Percentiles rank a stretch among this genome's conserved stretches.
Conservation (phyloP, 2,888 invertebrate species). For the Abrostola triplasia region DNA sequence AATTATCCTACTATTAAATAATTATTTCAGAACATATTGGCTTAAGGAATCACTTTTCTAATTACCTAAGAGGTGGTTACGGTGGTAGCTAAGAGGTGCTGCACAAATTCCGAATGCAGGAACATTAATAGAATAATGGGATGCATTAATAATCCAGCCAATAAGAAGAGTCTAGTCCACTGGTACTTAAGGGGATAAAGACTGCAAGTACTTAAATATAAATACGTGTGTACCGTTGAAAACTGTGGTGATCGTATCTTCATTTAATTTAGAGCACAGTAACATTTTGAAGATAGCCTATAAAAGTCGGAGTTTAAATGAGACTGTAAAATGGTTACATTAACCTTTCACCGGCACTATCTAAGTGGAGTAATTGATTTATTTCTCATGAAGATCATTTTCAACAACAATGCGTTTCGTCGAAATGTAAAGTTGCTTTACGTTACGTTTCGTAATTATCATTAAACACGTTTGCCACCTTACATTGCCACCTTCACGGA, state of each 20-base stretch:
- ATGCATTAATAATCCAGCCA: slow-evolving; percentile 39
- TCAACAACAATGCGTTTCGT: slow-evolving; percentile 41
- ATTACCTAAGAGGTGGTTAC: slow-evolving; percentile 20
- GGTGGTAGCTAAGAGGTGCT: slow-evolving; percentile 22
- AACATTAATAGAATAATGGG: slow-evolving; percentile 48
- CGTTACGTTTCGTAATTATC: slow-evolving; percentile 7
- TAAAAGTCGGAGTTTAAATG: slow-evolving; percentile 75
- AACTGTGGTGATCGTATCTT: slow-evolving; percentile 63
- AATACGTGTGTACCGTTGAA: slow-evolving; percentile 47
- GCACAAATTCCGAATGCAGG: slow-evolving; percentile 30
- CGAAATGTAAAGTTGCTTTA: slow-evolving; percentile 29
- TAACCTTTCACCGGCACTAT: slow-evolving; percentile 80
- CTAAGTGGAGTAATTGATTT: slow-evolving; percentile 77
- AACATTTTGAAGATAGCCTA: slow-evolving; percentile 67
- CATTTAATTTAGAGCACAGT: slow-evolving; percentile 80
- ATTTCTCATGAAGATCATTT: slow-evolving; percentile 65
- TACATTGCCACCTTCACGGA: slow-evolving; percentile 13
- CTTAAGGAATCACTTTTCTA: slow-evolving; percentile 19
- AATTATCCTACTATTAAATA: background rate
- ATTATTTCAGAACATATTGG: background rate
- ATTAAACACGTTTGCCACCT: slow-evolving; percentile 27
- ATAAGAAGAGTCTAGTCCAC: slow-evolving; percentile 36
- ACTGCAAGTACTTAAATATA: slow-evolving; percentile 36
- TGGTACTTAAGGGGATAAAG: slow-evolving; percentile 23
- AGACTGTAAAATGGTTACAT: slow-evolving; percentile 78